Evolutionary conservation across 2,888 invertebrate genomes (phyloP), one percentile per base, ranked within the genome.

Genomic region (Megalurothrips usitatus): DNA sequence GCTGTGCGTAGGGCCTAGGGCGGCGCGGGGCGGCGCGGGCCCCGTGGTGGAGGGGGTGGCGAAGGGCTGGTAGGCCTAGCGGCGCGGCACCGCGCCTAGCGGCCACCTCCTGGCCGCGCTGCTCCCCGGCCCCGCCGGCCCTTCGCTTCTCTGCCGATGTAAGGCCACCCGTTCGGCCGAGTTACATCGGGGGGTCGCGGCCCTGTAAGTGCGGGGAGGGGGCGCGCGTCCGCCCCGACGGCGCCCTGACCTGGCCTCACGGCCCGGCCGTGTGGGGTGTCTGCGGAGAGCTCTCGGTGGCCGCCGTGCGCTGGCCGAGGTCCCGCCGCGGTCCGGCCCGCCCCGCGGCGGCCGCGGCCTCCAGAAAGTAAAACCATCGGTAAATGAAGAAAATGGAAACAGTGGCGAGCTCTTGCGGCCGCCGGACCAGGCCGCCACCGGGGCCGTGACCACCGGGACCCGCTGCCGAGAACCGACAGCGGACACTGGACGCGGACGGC

Each of bases 151-250:
- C 68, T 75, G 68, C 68, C 68, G 68, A 75, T 75, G 68, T 75
- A 75, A 75, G 68, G 68, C 68, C 68, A 75, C 68, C 68, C 68
- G 23, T 12, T 19, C 68, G 68, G 68, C 68, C 68, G 23, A 23
- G 68, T 75, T 75, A 75, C 68, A 26, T 11, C 26, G 68, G 68
- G n/a, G 68, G 68, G 68, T 75, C 68, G 68, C 68, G 68, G 68
- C 23, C 23, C 26, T 75, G 68, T 75, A 75, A 75, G 23, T 26
- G 58, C 68, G 26, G 68, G 4, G 8, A 8, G 68, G 11, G 23
- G 26, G 68, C 68, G 26, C 26, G 68, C 68, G 9, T 0, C 68
- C 68, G 68, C 26, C 58, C 58, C 58, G 0, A 6, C 52, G 52
- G 14, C 52, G 52, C 52, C 52, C 52, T 17, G 14, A 8, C 52